phyloP scores from a whole-genome alignment of 23 tunicate species.

The Ascidia mentula region DNA sequence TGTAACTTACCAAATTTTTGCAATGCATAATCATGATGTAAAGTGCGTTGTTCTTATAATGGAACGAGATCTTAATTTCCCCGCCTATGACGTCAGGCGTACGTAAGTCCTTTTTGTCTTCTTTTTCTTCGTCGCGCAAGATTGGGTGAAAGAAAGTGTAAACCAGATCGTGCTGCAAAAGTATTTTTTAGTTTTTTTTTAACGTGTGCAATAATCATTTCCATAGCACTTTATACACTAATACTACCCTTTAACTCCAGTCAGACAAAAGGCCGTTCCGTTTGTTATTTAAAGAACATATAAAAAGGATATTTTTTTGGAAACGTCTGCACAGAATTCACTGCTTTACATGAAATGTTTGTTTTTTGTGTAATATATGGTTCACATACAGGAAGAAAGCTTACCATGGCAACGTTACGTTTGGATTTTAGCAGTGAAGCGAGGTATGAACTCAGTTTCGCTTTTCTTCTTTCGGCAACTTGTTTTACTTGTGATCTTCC shows the following conservation, averaged over 20 bases:
- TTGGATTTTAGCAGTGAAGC: conserved; percentile 31
- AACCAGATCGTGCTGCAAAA: conserved; percentile 76
- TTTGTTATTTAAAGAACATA: no score
- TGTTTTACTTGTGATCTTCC: conserved; percentile 93
- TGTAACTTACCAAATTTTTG: conserved; percentile 84
- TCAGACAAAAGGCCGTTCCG: no score
- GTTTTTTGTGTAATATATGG: no score
- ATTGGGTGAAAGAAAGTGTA: conserved; percentile 95
- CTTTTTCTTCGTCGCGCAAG: conserved; percentile 81
- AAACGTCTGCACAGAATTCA: no score
- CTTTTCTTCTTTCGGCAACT: conserved; percentile 82
- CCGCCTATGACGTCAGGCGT: conserved; percentile 55
- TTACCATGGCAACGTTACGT: conserved; percentile 60
- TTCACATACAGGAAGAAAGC: no score
- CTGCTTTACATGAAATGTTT: no score
- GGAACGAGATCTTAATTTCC: conserved; percentile 78
- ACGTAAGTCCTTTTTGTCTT: neutral
- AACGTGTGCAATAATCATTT: no score
- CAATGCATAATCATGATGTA: conserved; percentile 91
- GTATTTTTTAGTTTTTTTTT: no score
- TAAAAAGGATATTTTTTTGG: no score
- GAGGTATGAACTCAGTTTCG: conserved; percentile 64
- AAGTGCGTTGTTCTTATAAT: conserved; percentile 89
- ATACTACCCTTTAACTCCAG: no score
- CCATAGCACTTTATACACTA: no score